phyloP scores from a whole-genome alignment of 2,888 invertebrate species.

The Noctua janthe region DNA sequence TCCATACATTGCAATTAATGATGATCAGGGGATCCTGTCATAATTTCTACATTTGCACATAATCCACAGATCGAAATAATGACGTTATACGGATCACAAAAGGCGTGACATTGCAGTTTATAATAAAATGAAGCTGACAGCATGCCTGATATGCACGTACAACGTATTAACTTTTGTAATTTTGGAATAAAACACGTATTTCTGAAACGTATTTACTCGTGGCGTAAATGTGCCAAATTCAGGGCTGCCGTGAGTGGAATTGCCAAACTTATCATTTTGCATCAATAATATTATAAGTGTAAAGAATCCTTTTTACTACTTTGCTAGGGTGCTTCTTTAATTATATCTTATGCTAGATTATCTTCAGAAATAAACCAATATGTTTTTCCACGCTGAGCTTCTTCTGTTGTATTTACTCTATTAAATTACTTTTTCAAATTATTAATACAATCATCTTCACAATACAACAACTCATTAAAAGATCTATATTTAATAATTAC shows the following conservation, averaged over 20 bases:
- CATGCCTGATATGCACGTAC: slow-evolving; percentile 47
- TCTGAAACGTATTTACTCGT: not conserved
- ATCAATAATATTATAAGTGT: not conserved
- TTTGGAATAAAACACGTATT: slow-evolving; percentile 1
- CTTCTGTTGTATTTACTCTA: not conserved
- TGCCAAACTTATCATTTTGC: not conserved
- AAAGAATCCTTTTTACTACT: not conserved
- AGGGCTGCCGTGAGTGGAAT: not conserved
- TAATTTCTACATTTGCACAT: slow-evolving; percentile 32
- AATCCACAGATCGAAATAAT: slow-evolving; percentile 23
- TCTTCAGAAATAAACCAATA: not conserved
- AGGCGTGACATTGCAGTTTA: slow-evolving; percentile 37
- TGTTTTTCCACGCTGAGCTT: not conserved
- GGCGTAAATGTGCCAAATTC: slow-evolving; percentile 12
- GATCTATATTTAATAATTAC: not conserved
- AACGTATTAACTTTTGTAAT: slow-evolving; percentile 28
- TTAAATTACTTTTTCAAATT: not conserved
- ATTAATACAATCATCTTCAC: not conserved
- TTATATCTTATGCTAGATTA: not conserved
- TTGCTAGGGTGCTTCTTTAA: not conserved
- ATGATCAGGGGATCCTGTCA: not conserved
- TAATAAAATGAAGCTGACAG: slow-evolving; percentile 37
- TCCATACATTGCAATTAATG: slow-evolving; percentile 29
- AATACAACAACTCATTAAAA: not conserved
- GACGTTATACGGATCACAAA: slow-evolving; percentile 23